A percentile compares a stretch with the other conserved stretches of the same genome.
phyloP scores from a whole-genome alignment of 1,140 invertebrate genomes.

The Habropoda laboriosa region DNA sequence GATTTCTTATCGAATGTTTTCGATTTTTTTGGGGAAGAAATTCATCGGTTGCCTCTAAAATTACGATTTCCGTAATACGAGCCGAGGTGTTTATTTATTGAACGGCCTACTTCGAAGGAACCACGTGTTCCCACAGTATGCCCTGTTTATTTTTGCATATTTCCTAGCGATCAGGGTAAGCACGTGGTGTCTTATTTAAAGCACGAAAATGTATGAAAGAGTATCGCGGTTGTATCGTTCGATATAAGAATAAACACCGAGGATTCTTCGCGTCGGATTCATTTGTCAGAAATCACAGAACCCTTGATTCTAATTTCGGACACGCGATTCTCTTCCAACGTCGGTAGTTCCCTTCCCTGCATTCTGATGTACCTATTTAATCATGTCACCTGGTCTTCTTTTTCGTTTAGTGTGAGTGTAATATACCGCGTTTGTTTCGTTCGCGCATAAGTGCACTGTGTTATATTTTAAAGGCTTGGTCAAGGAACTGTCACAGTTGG shows the following conservation, averaged over 20 bases:
- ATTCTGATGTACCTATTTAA: constrained; percentile 16
- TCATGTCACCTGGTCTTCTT: constrained; percentile 17
- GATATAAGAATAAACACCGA: too few relatives aligned
- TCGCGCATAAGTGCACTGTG: neutral
- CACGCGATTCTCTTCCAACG: constrained; percentile 23
- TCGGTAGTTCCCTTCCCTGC: neutral
- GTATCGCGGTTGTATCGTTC: too few relatives aligned
- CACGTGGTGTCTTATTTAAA: neutral
- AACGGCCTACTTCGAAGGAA: constrained; percentile 18
- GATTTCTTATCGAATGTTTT: neutral
- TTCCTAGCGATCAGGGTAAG: neutral
- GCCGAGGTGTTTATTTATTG: constrained; percentile 32
- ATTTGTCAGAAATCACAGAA: neutral
- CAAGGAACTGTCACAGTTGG: constrained; percentile 59
- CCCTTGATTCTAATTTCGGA: constrained; percentile 29
- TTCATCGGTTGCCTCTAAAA: neutral
- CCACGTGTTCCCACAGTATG: neutral
- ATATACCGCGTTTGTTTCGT: constrained; percentile 8
- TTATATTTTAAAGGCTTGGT: constrained; percentile 50
- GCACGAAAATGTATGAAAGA: neutral
- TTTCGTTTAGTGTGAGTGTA: neutral
- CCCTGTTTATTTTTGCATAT: constrained; percentile 23
- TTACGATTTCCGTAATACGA: constrained; percentile 19
- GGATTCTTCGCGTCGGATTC: neutral
- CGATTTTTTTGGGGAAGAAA: neutral